phyloP scores from a whole-genome alignment of 2,888 invertebrate species.

The Amblyjoppa fuscipennis region DNA sequence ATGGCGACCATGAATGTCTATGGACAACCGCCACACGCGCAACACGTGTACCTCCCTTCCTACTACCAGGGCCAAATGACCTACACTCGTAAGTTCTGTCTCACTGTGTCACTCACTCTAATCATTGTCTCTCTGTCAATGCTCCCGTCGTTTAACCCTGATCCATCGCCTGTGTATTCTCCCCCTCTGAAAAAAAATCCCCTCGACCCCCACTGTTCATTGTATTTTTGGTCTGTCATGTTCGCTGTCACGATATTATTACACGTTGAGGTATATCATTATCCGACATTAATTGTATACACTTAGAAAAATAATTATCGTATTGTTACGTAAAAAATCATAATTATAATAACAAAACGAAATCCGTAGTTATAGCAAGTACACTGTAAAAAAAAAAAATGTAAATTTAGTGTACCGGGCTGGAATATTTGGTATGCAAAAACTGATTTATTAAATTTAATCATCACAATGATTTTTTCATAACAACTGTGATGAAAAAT shows the following conservation, averaged over 20 bases:
- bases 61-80: conserved; percentile 93
- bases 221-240: conserved; percentile 69
- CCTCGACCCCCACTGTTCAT: conserved; percentile 56
- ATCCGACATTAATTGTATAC: conserved; percentile 32
- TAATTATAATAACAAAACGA: background rate
- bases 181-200: background rate
- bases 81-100: conserved; percentile 91
- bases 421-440: too few species aligned
- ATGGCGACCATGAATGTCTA: conserved; percentile 88
- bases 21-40: conserved; percentile 91
- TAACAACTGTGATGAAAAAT: too few species aligned
- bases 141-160: conserved; percentile 62
- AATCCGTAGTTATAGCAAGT: conserved; percentile 24
- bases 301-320: conserved; percentile 19
- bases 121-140: conserved; percentile 71
- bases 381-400: background rate
- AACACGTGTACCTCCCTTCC: conserved; percentile 93
- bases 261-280: conserved; percentile 67
- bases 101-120: conserved; percentile 73
- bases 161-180: conserved; percentile 54
- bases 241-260: conserved; percentile 63
- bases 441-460: too few species aligned
- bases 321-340: background rate
- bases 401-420: too few species aligned
- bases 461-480: too few species aligned